Percentiles rank a stretch among this genome's conserved stretches.
Evolutionary conservation across 1,140 invertebrate species (phyloP).

Genomic region (Chymomyza costata): DNA sequence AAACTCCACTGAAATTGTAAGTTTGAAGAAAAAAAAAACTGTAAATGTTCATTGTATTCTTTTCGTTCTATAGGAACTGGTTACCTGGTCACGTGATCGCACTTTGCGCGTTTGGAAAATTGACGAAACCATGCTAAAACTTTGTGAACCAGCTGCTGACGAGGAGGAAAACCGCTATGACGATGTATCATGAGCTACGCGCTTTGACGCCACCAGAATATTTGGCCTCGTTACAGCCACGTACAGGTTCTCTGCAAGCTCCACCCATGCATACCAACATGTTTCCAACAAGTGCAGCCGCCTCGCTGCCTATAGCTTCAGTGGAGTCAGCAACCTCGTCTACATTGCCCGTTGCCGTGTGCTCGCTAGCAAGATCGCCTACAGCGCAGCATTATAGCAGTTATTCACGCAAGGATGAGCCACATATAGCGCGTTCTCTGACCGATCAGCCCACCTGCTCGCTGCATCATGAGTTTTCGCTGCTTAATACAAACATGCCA

Average conservation of each 20-base stretch:
- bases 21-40: neutral
- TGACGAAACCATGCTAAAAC: conserved; percentile 87
- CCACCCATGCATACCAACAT: too few species aligned
- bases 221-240: conserved; percentile 30
- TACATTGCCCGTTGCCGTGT: conserved; percentile 41
- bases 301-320: conserved; percentile 48
- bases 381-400: conserved; percentile 33
- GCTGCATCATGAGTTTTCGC: conserved; percentile 90
- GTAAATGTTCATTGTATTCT: neutral
- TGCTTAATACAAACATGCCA: conserved; percentile 90
- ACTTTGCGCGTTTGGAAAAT: conserved; percentile 93
- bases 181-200: conserved; percentile 41
- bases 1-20: conserved; percentile 57
- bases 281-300: conserved; percentile 27
- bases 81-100: conserved; percentile 97
- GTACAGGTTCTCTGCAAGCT: conserved; percentile 8
- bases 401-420: conserved; percentile 50
- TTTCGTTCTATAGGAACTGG: conserved; percentile 83
- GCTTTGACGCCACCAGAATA: conserved; percentile 57
- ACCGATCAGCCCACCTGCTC: conserved; percentile 78
- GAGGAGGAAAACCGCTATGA: conserved; percentile 51
- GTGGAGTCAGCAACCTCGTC: conserved; percentile 26
- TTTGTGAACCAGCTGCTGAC: conserved; percentile 76
- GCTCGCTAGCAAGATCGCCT: conserved; percentile 59
- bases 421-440: conserved; percentile 63